Evolutionary conservation across 2,113 vertebrate genomes (phyloP), one percentile per base, ranked within the genome.

Genomic region (Oryzias celebensis): DNA sequence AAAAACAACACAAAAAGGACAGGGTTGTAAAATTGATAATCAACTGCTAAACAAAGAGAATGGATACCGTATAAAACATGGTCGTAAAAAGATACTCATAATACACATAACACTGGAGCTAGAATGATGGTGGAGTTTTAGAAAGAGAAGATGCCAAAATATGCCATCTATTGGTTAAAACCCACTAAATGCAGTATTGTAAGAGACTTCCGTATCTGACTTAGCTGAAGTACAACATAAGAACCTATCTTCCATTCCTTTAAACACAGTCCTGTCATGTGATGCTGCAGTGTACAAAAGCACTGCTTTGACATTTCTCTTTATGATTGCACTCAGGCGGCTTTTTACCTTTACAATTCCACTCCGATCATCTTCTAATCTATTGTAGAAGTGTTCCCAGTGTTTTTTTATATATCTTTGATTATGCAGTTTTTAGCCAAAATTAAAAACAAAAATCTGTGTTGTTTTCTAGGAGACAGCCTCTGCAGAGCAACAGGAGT

Each of bases 21-120:
- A 7, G 65, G 62, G 57, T 62, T 72, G 64, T 84, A 86, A 86
- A 36, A 89, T 86, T 67, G 76, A 87, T 82, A 83, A 89, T 84
- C 75, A 78, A 82, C 73, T 80, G 77, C 75, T 73, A 81, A 87
- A 83, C 88, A 78, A 80, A 41, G 62, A 66, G 83, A 78, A 78
- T 81, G 75, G 68, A 81, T 86, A 73, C 78, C 55, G 43, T 77
- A 78, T 78, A 70, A 71, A 60, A 17, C 7, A 5, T 68, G 24
- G 7, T 70, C 59, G 62, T 46, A 58, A 77, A 61, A 68, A 71
- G 69, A 55, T 50, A 67, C 58, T 74, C 63, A 31, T 65, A 60
- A 57, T 57, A 68, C 66, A 65, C 24, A 55, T 5, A 51, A 58
- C 59, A 75, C 82, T 82, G 74, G 79, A 43, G 54, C 52, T 13